These are phyloP conservation scores for Callinectes sapidus DNA, from an alignment of 2,888 invertebrate genomes.

Conservation along the genomic window DNA sequence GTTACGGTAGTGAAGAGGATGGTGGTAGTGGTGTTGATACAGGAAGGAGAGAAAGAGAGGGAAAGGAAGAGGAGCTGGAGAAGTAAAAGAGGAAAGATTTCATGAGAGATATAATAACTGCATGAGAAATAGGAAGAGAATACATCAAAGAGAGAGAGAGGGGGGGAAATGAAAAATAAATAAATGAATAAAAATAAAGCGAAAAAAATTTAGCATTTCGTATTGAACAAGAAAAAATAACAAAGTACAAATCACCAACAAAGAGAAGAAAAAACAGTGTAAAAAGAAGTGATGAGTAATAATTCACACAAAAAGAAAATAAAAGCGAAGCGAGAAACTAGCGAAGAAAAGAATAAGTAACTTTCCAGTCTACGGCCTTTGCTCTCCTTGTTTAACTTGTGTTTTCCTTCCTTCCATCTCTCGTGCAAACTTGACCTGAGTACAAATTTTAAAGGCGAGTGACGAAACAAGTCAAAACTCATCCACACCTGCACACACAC, in stretches of 20 bases:
- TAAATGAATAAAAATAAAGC: no score
- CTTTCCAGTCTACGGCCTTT: not conserved
- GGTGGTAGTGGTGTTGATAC: not conserved
- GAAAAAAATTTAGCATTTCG: not conserved
- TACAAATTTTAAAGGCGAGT: conserved; percentile 1
- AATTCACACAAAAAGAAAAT: not conserved
- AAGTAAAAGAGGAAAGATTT: not conserved
- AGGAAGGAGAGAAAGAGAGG: not conserved
- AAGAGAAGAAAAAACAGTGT: not conserved
- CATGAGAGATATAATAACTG: not conserved
- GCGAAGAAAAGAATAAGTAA: not conserved
- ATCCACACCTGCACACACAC: not conserved
- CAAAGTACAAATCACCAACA: not conserved
- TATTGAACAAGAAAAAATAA: not conserved
- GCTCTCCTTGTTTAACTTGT: not conserved
- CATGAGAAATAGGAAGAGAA: not conserved
- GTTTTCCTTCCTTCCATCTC: not conserved
- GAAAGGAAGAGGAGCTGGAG: not conserved
- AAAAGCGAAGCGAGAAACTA: not conserved
- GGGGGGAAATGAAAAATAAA: not conserved
- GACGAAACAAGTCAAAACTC: not conserved
- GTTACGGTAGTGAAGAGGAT: not conserved
- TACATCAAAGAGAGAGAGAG: not conserved
- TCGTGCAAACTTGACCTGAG: conserved; percentile 4
- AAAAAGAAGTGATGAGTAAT: not conserved